phyloP scores from a whole-genome alignment of 2,888 invertebrate species.

The Synergus laeviventris region DNA sequence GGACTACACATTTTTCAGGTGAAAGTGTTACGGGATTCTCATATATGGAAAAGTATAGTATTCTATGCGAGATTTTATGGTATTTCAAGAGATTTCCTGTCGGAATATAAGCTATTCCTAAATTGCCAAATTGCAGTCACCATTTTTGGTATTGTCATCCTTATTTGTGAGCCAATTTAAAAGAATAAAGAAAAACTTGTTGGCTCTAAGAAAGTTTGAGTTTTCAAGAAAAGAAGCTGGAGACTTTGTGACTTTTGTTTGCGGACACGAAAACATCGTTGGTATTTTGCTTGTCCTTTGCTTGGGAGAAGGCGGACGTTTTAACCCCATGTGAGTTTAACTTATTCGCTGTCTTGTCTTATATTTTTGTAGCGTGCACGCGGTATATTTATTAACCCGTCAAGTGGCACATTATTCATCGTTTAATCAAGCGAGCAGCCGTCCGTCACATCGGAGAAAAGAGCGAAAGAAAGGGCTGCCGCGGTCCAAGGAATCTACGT shows the following conservation, averaged over 20 bases:
- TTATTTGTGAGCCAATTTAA: background rate
- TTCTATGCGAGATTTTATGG: no score
- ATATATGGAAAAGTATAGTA: background rate
- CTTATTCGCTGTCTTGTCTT: constrained; percentile 52
- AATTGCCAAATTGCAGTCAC: background rate
- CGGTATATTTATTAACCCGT: constrained; percentile 64
- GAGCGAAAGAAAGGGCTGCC: constrained; percentile 55
- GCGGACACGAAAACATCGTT: background rate
- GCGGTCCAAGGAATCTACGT: constrained; percentile 59
- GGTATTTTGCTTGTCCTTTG: constrained; percentile 20
- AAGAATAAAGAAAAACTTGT: background rate
- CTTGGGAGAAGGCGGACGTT: constrained; percentile 11
- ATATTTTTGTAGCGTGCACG: constrained; percentile 46
- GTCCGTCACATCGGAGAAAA: constrained; percentile 50
- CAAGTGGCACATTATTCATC: constrained; percentile 65
- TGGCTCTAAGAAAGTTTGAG: background rate
- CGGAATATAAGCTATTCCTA: no score
- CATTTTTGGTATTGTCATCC: background rate
- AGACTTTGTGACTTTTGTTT: background rate
- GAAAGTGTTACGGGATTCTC: background rate
- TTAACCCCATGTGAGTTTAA: constrained; percentile 30
- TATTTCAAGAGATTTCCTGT: no score
- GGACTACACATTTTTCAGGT: background rate
- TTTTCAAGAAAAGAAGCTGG: background rate
- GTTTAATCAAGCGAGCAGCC: constrained; percentile 62